Evolutionary conservation across 2,113 vertebrate species (phyloP), one percentile per base, ranked within the genome.

Genomic region (Phalacrocorax pelagicus): DNA sequence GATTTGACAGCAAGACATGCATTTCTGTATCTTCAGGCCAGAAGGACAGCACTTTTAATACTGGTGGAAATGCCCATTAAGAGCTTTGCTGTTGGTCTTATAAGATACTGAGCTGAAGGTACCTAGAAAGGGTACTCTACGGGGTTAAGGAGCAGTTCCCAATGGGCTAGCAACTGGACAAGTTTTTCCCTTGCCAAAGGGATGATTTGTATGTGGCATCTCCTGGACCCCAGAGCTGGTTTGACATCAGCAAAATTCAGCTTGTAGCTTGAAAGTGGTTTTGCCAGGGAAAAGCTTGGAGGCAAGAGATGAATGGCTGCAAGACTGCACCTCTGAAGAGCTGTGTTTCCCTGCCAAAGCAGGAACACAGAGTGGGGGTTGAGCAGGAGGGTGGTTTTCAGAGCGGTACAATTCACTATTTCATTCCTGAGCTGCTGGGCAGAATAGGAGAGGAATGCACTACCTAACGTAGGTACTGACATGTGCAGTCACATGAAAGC

Each of bases 331-430:
- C 44, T 6, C 55, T 51, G 21, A 20, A 55, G 63, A 77, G 74
- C 49, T 12, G 1, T 21, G 2, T 24, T 61, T 71, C 32, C 24
- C 34, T 84, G 67, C 29, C 40, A 57, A 15, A 58, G 70, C 4
- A 0, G 62, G 32, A 34, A 52, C 2, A 0, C 5, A 4, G 47
- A 16, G 63, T 2, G 1, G 29, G 69, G 69, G 32, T 22, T 42
- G 69, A 22, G 11, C 74, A 17, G 74, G 51, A 34, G 20, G 24
- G 5, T 24, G 46, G 24, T 80, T 38, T 36, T 30, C 32, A 32
- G 51, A 46, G 22, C 1, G 1, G 9, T 21, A 11, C 1, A 0
- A 6, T 22, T 40, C 11, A 1, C 2, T 30, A 1, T 34, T 30
- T 54, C 19, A 4, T 42, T 81, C 14, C 58, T 20, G 36, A 57